phyloP scores from a whole-genome alignment of 2,797 vertebrate species.

The Hybognathus amarus region DNA sequence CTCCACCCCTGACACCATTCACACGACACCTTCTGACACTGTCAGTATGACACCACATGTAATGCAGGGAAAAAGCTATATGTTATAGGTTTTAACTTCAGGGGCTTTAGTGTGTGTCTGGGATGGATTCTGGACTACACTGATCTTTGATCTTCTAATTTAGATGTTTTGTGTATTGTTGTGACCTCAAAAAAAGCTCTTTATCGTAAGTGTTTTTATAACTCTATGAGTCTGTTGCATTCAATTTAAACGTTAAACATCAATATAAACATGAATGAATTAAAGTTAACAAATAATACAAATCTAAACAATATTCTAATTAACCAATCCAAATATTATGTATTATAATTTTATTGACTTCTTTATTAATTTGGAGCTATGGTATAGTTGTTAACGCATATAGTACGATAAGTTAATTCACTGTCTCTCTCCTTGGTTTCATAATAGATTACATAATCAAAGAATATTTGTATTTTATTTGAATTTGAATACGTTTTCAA shows the following conservation, averaged over 20 bases:
- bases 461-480: neutral
- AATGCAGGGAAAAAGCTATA: neutral
- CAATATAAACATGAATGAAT: neutral
- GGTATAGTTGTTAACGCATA: neutral
- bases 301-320: neutral
- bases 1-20: slow-evolving; percentile 30
- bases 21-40: neutral
- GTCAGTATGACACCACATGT: slow-evolving; percentile 3
- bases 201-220: neutral
- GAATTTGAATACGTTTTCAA: too few species aligned
- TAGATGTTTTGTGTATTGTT: neutral
- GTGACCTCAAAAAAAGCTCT: neutral
- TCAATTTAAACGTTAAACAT: neutral
- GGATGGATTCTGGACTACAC: neutral
- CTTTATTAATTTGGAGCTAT: neutral
- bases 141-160: neutral
- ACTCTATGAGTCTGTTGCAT: neutral
- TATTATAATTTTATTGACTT: neutral
- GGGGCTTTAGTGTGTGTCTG: neutral
- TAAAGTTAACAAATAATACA: neutral
- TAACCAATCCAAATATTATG: neutral
- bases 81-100: neutral
- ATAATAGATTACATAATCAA: neutral
- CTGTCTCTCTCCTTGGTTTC: neutral
- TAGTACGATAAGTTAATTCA: neutral